Evolutionary conservation across 64 coral and sea anemone species (phyloP).

Genomic region (Pocillopora damicornis): DNA sequence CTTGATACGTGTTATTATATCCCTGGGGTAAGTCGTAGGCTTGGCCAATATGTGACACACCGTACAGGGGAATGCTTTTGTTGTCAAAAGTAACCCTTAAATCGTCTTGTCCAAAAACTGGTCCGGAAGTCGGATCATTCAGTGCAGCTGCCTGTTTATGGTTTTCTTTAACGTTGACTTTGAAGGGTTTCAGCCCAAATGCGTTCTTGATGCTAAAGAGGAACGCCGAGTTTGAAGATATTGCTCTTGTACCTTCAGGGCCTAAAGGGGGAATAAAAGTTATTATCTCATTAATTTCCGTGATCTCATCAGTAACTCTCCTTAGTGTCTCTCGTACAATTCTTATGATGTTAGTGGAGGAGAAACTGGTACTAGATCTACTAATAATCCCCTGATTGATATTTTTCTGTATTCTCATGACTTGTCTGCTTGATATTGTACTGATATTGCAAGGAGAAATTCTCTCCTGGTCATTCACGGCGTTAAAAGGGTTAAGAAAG

Average conservation of each 20-base stretch:
- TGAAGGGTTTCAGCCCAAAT: neutral
- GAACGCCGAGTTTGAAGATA: neutral
- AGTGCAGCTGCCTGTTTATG: neutral
- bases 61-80: neutral
- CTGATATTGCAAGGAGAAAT: no score
- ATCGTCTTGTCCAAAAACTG: slow-evolving; percentile 24
- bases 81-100: neutral
- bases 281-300: no score
- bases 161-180: neutral
- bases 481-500: no score
- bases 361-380: no score
- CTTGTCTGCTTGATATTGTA: no score
- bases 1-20: neutral
- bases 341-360: no score
- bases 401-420: no score
- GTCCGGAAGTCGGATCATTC: neutral
- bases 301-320: no score
- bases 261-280: neutral
- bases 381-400: no score
- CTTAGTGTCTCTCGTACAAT: no score
- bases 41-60: neutral
- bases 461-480: no score
- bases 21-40: neutral
- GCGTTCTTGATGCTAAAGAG: slow-evolving; percentile 40
- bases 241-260: neutral